These are phyloP conservation scores for Ctenopoma multispine DNA, from an alignment of 2,797 vertebrate genomes.

Conservation along the genomic window DNA sequence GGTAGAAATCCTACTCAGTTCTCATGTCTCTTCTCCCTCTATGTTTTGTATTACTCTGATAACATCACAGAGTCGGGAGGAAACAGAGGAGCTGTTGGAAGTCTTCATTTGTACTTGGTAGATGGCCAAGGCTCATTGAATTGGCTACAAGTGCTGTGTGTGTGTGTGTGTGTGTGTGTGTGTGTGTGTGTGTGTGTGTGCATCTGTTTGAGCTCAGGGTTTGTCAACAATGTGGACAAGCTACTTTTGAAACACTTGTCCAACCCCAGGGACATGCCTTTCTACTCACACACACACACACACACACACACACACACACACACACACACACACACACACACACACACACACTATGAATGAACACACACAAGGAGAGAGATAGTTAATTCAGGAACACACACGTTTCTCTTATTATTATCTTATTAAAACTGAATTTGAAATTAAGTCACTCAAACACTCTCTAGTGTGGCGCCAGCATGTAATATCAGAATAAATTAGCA, in stretches of 20 bases:
- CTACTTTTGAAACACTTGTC: constrained; percentile 43
- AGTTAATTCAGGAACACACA: constrained; percentile 30
- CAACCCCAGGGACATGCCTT: constrained; percentile 14
- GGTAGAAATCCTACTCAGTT: constrained; percentile 5
- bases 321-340: too few species aligned
- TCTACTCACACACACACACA: constrained; percentile 24
- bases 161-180: constrained; percentile 19
- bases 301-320: constrained; percentile 17
- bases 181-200: constrained; percentile 19
- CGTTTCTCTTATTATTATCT: constrained; percentile 44
- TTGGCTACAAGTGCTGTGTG: constrained; percentile 29
- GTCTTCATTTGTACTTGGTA: constrained; percentile 70
- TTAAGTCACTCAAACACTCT: constrained; percentile 37
- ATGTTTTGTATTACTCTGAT: constrained; percentile 52
- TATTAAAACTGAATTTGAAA: constrained; percentile 45
- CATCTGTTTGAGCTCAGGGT: background rate
- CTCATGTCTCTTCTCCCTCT: background rate
- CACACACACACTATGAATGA: constrained; percentile 23
- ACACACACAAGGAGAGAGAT: background rate
- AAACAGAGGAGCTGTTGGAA: constrained; percentile 51
- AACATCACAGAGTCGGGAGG: constrained; percentile 55
- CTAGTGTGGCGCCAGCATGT: constrained; percentile 4
- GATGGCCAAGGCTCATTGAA: constrained; percentile 48
- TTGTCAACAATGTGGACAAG: constrained; percentile 28
- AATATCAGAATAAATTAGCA: constrained; percentile 32